Base-by-base conservation (phyloP, 2,113 vertebrate species). In the Mustelus asterias region DNA sequence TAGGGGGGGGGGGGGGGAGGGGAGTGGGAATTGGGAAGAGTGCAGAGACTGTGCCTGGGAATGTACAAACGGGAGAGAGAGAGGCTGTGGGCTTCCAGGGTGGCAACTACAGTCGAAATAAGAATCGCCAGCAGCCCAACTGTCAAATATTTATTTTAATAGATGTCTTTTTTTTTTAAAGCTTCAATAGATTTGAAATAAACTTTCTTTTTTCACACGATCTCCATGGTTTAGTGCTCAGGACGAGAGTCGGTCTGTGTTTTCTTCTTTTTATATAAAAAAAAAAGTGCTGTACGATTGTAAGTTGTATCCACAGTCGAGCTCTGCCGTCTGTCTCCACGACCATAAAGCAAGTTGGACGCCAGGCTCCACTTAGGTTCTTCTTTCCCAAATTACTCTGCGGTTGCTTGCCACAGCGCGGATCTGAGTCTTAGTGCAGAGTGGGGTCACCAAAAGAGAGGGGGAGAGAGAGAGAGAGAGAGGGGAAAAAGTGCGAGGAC, bases 81-180 rank as follows among this genome's bases (percentile, higher is more conserved):
- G 89, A 65, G 60, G 37, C 8, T 37, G 89, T 37, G 89, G 16
- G 16, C 80, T 20, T 41, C 58, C 65, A 6, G n/a, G 37, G 58
- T 20, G 58, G n/a, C 60, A 92, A 37, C 58, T 76, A 41, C 60
- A 37, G 33, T 16, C 54, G 6, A 37, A 93, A 65, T 65, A 65
- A 93, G 29, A 63, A 92, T 63, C 33, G 16, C n/a, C 4, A 92
- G 33, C 89, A 93, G 89, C 89, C 33, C 65, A 65, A 37, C 20
- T 93, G 60, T 93, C 89, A 93, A 65, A 93, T 93, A 93, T 65
- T 93, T 93, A 93, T 93, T 92, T 93, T 65, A 65, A 93, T 93
- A 93, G 89, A 93, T 93, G 89, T 93, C 58, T 90, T 63, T 60
- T 90, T 90, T 90, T 65, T 93, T 93, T 65, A 65, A 93, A 65